Percentiles rank a stretch among this genome's conserved stretches.
These are phyloP conservation scores for Odontocerum albicorne DNA, from an alignment of 2,888 invertebrate species.

Conservation along the genomic window DNA sequence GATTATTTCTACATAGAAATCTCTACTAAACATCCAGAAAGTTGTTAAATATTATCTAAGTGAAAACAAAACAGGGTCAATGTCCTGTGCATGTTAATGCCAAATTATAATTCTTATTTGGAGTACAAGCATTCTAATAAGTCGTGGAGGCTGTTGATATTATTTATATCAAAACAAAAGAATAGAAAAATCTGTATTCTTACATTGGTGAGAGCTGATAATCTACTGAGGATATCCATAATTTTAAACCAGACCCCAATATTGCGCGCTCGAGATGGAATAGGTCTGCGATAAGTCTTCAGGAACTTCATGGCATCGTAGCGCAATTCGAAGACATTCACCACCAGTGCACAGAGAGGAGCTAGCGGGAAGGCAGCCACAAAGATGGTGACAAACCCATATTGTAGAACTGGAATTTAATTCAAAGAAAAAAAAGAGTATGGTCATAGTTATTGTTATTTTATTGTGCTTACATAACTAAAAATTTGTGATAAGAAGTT, in stretches of 20 bases:
- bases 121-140: neutral
- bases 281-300: constrained; percentile 82
- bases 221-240: constrained; percentile 86
- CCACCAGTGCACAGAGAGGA: constrained; percentile 91
- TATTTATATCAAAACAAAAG: too few relatives aligned
- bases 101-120: neutral
- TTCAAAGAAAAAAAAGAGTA: too few relatives aligned
- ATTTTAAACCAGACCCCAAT: constrained; percentile 96
- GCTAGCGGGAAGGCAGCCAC: constrained; percentile 97
- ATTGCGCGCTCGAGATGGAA: constrained; percentile 83
- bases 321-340: constrained; percentile 94
- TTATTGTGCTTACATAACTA: too few relatives aligned
- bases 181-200: too few relatives aligned
- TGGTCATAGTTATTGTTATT: too few relatives aligned
- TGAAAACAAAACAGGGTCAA: neutral
- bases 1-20: too few relatives aligned
- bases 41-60: too few relatives aligned
- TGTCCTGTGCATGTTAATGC: neutral
- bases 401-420: constrained; percentile 84
- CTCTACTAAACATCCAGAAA: too few relatives aligned
- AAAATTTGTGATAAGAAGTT: too few relatives aligned
- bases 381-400: constrained; percentile 97
- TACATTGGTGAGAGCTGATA: constrained; percentile 93
- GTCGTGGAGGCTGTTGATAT: too few relatives aligned
- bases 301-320: constrained; percentile 92